These are phyloP conservation scores for Pandion haliaetus DNA, from an alignment of 2,113 vertebrate species.

Conservation along the genomic window DNA sequence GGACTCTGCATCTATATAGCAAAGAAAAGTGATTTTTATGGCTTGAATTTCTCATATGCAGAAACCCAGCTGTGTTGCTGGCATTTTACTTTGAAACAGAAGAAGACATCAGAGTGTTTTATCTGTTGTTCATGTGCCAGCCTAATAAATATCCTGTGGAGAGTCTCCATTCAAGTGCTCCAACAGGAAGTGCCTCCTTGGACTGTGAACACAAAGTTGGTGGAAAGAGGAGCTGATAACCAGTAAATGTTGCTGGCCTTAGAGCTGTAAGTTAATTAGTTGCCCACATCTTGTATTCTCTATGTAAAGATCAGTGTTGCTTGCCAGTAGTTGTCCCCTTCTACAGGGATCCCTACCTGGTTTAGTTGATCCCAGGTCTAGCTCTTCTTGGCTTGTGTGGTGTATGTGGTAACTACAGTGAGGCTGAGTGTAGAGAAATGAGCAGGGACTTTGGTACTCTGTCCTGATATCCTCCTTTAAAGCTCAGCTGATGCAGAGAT, in stretches of 20 bases:
- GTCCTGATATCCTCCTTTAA: not conserved
- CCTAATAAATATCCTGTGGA: not conserved
- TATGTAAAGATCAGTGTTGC: not conserved
- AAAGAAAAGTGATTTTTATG: not conserved
- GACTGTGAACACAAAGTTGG: not conserved
- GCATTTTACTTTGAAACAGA: not conserved
- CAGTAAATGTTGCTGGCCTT: not conserved
- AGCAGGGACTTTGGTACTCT: not conserved
- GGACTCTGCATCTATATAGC: constrained; percentile 65
- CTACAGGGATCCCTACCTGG: not conserved
- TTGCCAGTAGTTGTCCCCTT: not conserved
- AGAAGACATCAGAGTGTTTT: not conserved
- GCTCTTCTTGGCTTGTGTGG: not conserved
- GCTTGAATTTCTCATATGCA: not conserved
- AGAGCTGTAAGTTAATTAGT: not conserved
- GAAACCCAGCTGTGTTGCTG: not conserved
- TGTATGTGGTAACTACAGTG: not conserved
- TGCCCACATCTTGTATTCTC: not conserved
- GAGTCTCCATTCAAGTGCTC: not conserved
- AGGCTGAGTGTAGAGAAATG: not conserved
- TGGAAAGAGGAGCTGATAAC: not conserved
- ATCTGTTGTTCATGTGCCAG: not conserved
- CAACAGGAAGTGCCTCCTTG: not conserved
- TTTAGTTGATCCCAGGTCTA: not conserved
- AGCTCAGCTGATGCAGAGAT: not conserved